Percentiles rank a stretch among this genome's conserved stretches.
Conservation (phyloP, 92 coral and sea anemone species). For the Chrysogorgia sp. region DNA sequence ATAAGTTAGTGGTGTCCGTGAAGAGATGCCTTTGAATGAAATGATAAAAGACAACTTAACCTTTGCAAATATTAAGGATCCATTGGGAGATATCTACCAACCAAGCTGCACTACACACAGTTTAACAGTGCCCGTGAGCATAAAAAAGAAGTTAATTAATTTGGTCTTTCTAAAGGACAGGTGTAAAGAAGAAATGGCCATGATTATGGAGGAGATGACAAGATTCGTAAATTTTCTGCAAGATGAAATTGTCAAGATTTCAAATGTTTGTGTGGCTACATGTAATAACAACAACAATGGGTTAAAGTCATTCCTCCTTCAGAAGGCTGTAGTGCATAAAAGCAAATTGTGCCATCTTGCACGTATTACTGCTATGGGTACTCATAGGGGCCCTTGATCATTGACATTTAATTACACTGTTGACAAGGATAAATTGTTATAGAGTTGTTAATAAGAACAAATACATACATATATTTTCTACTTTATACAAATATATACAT, state of each 20-base stretch:
- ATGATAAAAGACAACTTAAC: background rate
- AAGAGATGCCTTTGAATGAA: conserved; percentile 44
- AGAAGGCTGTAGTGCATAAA: conserved; percentile 34
- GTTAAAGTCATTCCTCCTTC: conserved; percentile 38
- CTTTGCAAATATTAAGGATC: conserved; percentile 55
- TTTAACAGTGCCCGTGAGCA: conserved; percentile 32
- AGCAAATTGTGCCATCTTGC: conserved; percentile 20
- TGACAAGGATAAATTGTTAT: too few relatives aligned
- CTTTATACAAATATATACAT: too few relatives aligned
- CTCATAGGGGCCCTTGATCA: too few relatives aligned
- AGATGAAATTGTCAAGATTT: conserved; percentile 37
- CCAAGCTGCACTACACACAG: background rate
- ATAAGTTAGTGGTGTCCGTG: conserved; percentile 51
- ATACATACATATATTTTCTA: too few relatives aligned
- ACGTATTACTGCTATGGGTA: too few relatives aligned
- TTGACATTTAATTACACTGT: too few relatives aligned
- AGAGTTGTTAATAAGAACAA: too few relatives aligned
- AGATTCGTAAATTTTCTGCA: conserved; percentile 12
- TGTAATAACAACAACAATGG: conserved; percentile 28
- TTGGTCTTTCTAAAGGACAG: conserved; percentile 48
- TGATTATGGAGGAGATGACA: conserved; percentile 58
- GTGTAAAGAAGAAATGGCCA: conserved; percentile 53
- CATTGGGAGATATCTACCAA: conserved; percentile 34
- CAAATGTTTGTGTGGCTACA: background rate
- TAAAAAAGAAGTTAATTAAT: conserved; percentile 52